Conservation (phyloP, 53 echinoderm and acorn worm species). For the Zoroaster sp. region DNA sequence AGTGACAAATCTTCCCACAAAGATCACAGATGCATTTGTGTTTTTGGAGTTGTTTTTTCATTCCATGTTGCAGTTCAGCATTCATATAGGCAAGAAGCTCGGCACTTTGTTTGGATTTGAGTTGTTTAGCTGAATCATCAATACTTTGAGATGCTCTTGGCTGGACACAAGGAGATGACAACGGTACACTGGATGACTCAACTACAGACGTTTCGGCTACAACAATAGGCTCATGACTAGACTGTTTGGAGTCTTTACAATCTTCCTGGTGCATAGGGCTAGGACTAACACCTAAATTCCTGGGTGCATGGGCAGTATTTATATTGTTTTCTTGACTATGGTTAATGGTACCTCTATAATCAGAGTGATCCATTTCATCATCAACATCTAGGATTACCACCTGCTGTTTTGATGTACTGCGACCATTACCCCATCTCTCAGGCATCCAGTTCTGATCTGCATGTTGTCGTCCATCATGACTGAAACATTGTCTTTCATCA, state of each 20-base stretch:
- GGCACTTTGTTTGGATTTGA: neutral
- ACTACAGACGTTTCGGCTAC: neutral
- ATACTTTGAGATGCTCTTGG: neutral
- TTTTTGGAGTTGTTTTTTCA: neutral
- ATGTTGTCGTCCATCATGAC: neutral
- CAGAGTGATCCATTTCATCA: neutral
- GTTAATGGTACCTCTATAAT: neutral
- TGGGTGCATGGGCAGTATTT: neutral
- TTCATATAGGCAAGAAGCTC: slow-evolving; percentile 27
- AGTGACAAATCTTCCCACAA: slow-evolving; percentile 9
- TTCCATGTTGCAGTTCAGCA: neutral
- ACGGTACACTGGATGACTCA: neutral
- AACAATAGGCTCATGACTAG: neutral
- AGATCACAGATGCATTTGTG: neutral
- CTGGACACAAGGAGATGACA: neutral
- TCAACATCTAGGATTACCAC: neutral
- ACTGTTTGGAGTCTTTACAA: too few relatives aligned
- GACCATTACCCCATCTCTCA: neutral
- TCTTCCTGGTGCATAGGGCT: neutral
- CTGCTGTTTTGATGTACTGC: neutral
- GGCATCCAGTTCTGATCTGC: neutral
- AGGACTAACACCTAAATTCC: neutral
- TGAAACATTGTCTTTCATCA: too few relatives aligned
- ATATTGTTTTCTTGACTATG: neutral
- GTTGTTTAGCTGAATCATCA: neutral